phyloP scores from a whole-genome alignment of 2,113 vertebrate genomes.

The Choloepus hoffmanni region DNA sequence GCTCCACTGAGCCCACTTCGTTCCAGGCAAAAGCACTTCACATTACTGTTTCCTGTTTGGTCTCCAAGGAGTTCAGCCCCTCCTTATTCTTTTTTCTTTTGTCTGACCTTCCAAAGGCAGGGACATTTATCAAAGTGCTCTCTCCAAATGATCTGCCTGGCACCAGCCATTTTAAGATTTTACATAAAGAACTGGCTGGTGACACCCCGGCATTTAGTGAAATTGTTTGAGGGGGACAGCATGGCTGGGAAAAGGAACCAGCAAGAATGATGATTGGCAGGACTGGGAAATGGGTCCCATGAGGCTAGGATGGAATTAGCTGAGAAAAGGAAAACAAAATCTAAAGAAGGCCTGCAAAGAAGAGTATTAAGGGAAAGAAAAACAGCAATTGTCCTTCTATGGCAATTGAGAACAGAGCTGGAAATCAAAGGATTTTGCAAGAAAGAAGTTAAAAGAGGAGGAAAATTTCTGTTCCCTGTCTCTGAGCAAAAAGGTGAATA shows the following conservation, averaged over 20 bases:
- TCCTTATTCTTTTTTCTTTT: conserved; percentile 57
- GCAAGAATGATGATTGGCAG: background rate
- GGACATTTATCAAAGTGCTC: conserved; percentile 56
- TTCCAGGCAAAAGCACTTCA: background rate
- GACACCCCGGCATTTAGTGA: background rate
- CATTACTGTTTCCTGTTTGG: conserved; percentile 60
- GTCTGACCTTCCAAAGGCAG: conserved; percentile 67
- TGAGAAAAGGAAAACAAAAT: background rate
- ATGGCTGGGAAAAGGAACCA: background rate
- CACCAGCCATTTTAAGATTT: conserved; percentile 33
- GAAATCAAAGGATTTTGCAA: conserved; percentile 39
- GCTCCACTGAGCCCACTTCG: background rate
- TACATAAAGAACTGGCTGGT: background rate
- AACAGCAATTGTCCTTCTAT: background rate
- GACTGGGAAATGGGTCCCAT: background rate
- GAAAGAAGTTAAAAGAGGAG: conserved; percentile 17
- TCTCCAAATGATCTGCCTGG: background rate
- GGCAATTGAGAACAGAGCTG: background rate
- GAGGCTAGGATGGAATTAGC: background rate
- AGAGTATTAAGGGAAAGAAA: conserved; percentile 11
- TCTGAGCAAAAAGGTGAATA: background rate
- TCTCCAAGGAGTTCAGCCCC: conserved; percentile 46
- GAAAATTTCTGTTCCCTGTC: conserved; percentile 19
- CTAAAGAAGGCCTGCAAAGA: conserved; percentile 17
- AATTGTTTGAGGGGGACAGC: background rate